Evolutionary conservation across 2,113 vertebrate genomes (phyloP).

Genomic region (Bettongia penicillata): DNA sequence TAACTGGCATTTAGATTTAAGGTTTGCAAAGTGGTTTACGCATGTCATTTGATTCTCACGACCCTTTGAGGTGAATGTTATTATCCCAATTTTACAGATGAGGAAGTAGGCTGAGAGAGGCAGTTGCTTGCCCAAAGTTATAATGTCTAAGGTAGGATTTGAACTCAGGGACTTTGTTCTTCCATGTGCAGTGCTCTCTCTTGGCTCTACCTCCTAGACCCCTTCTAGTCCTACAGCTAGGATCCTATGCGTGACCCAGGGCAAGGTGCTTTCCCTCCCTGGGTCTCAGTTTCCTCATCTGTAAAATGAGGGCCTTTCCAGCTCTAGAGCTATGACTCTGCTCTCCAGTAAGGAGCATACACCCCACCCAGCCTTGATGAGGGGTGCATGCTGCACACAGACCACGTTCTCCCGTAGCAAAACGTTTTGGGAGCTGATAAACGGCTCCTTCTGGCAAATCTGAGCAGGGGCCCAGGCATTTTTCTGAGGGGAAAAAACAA

Average conservation of each 20-base stretch:
- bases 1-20: neutral
- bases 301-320: neutral
- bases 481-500: neutral
- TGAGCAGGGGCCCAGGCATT: neutral
- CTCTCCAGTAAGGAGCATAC: neutral
- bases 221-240: neutral
- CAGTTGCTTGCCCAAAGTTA: neutral
- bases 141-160: conserved; percentile 1
- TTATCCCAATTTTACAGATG: neutral
- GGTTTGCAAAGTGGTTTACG: too few relatives aligned
- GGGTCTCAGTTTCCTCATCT: neutral
- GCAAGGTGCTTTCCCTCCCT: neutral
- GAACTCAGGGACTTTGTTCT: neutral
- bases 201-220: neutral
- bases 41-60: neutral
- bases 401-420: neutral
- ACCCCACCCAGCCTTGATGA: neutral
- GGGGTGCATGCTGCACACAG: neutral
- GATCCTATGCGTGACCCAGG: neutral
- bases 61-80: too few relatives aligned
- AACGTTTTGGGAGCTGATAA: neutral
- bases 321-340: neutral
- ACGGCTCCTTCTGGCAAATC: neutral
- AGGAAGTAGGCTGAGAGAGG: neutral
- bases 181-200: neutral